A percentile compares a stretch with the other conserved stretches of the same genome.
Conservation (phyloP, 2,113 vertebrate species). For the Etia nguti region DNA sequence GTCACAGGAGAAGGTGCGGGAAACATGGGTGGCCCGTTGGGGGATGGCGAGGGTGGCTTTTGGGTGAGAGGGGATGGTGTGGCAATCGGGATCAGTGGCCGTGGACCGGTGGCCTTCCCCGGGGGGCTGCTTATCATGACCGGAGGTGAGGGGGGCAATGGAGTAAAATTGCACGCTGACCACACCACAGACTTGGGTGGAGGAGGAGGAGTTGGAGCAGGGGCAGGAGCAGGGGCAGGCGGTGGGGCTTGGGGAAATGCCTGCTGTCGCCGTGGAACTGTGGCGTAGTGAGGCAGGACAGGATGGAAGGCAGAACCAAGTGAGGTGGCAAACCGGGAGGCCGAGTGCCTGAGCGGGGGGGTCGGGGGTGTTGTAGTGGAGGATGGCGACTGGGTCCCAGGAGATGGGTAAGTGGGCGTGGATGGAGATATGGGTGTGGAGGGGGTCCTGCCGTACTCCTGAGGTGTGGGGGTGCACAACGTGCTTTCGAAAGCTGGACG, state of each 20-base stretch:
- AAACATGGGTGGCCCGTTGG: constrained; percentile 64
- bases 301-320: constrained; percentile 97
- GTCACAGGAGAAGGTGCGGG: constrained; percentile 76
- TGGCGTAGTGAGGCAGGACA: constrained; percentile 94
- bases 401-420: constrained; percentile 72
- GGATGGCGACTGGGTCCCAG: constrained; percentile 72
- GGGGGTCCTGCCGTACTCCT: constrained; percentile 84
- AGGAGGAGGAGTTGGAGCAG: constrained; percentile 39
- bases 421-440: constrained; percentile 80
- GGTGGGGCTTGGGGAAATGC: constrained; percentile 69
- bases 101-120: constrained; percentile 86
- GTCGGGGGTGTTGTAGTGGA: constrained; percentile 86
- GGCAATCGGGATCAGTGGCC: constrained; percentile 84
- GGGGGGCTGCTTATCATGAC: constrained; percentile 98
- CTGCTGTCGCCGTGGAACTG: constrained; percentile 83
- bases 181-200: constrained; percentile 82
- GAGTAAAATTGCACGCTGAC: constrained; percentile 84
- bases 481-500: constrained; percentile 89
- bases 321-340: constrained; percentile 94
- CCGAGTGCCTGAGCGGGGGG: constrained; percentile 90
- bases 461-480: constrained; percentile 82
- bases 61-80: constrained; percentile 81
- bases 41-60: constrained; percentile 78
- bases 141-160: constrained; percentile 90
- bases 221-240: constrained; percentile 50